Conservation (phyloP, 2,888 invertebrate species). For the Lepidocyrtoides sp. region DNA sequence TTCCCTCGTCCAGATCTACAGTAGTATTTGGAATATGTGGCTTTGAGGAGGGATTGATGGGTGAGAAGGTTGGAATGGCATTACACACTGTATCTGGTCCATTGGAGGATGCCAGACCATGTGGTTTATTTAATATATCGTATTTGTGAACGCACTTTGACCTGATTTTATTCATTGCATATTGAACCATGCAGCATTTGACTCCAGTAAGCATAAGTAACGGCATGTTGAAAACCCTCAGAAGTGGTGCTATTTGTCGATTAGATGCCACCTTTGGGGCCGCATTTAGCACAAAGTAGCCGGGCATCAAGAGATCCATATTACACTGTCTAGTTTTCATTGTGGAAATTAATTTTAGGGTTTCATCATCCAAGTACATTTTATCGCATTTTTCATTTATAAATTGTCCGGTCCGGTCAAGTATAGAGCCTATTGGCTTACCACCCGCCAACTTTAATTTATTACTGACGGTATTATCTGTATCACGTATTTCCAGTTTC, state of each 20-base stretch:
- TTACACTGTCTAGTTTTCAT: constrained; percentile 16
- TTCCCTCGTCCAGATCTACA: neutral
- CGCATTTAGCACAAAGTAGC: constrained; percentile 55
- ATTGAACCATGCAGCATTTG: constrained; percentile 48
- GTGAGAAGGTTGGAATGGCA: constrained; percentile 14
- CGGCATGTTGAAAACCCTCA: constrained; percentile 47
- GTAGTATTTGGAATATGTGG: neutral
- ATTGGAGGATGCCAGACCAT: neutral
- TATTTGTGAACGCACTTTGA: neutral
- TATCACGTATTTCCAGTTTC: constrained; percentile 33
- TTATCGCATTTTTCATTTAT: constrained; percentile 25
- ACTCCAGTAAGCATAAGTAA: constrained; percentile 40
- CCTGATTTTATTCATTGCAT: neutral
- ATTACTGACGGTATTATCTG: neutral
- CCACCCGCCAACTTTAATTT: neutral
- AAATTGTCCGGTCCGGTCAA: constrained; percentile 13
- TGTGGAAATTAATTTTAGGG: neutral
- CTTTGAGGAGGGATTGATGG: neutral
- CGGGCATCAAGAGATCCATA: constrained; percentile 31
- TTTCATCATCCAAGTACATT: constrained; percentile 20
- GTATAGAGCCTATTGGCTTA: neutral
- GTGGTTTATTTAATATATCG: constrained; percentile 4
- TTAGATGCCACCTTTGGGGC: constrained; percentile 3
- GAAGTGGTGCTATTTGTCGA: constrained; percentile 12
- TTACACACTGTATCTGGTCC: constrained; percentile 41